These are phyloP conservation scores for Pseudobourletiella spinata DNA, from an alignment of 1,140 invertebrate species.

Conservation along the genomic window DNA sequence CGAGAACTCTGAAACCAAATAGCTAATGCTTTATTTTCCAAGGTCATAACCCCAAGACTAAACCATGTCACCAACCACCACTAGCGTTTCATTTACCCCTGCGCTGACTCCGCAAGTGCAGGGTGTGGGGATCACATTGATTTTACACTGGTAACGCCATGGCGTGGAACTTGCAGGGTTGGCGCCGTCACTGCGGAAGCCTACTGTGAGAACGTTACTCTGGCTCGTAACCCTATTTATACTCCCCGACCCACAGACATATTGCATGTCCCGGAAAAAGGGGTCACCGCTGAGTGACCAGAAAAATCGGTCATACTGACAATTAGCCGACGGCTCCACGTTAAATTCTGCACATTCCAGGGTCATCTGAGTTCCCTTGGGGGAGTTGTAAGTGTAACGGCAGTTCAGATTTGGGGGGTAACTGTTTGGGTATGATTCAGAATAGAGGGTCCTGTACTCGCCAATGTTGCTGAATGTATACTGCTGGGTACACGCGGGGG, in stretches of 20 bases:
- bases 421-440: slow-evolving; percentile 14
- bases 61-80: not conserved
- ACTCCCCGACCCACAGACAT: slow-evolving; percentile 16
- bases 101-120: slow-evolving; percentile 21
- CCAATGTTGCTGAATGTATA: slow-evolving; percentile 5
- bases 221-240: not conserved
- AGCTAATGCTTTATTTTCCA: not conserved
- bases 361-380: slow-evolving; percentile 10
- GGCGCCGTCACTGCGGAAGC: slow-evolving; percentile 13
- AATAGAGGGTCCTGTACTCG: slow-evolving; percentile 1
- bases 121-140: slow-evolving; percentile 8
- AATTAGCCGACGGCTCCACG: slow-evolving; percentile 13
- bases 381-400: slow-evolving; percentile 11
- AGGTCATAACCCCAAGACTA: not conserved
- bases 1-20: slow-evolving; percentile 18
- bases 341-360: slow-evolving; percentile 23
- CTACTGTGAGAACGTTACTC: slow-evolving; percentile 13
- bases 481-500: not conserved
- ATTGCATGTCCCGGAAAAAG: slow-evolving; percentile 9
- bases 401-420: slow-evolving; percentile 20
- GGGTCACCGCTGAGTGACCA: slow-evolving; percentile 12
- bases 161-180: not conserved
- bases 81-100: not conserved
- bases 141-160: slow-evolving; percentile 9
- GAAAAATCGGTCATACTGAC: slow-evolving; percentile 19